Evolutionary conservation across 1,140 invertebrate genomes (phyloP).

Genomic region (Drosophila grimshawi): DNA sequence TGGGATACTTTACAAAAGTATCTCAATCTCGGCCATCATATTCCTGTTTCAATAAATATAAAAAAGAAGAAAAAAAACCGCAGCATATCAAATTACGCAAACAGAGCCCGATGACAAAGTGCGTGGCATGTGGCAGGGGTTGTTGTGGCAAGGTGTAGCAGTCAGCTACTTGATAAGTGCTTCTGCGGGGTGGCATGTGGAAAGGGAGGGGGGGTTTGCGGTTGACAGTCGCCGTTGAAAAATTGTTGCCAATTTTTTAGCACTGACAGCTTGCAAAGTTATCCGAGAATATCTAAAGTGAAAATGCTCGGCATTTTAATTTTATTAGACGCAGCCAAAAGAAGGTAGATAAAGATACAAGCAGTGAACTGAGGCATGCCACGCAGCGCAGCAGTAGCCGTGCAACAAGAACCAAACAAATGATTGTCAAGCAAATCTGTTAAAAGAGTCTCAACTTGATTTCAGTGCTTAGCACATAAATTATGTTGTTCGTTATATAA

Average conservation of each 20-base stretch:
- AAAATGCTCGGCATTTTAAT: slow-evolving; percentile 78
- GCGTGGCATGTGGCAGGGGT: slow-evolving; percentile 39
- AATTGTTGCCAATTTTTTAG: slow-evolving; percentile 82
- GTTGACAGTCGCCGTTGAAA: slow-evolving; percentile 75
- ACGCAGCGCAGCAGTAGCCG: slow-evolving; percentile 1
- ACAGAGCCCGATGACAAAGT: slow-evolving; percentile 69
- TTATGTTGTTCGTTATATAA: slow-evolving; percentile 1
- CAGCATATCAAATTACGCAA: slow-evolving; percentile 77
- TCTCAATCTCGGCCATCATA: slow-evolving; percentile 65
- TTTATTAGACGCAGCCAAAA: slow-evolving; percentile 51
- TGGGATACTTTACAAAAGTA: slow-evolving; percentile 21
- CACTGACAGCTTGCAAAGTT: slow-evolving; percentile 47
- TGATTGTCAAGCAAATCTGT: slow-evolving; percentile 31
- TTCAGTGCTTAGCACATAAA: slow-evolving; percentile 2
- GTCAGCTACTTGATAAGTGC: slow-evolving; percentile 70
- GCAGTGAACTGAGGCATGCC: background rate
- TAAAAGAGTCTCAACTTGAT: slow-evolving; percentile 8
- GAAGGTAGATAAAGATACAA: slow-evolving; percentile 35
- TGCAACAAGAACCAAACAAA: slow-evolving; percentile 45
- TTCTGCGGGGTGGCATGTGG: background rate
- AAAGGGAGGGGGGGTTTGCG: slow-evolving; percentile 38
- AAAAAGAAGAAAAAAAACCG: slow-evolving; percentile 67
- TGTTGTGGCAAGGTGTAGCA: slow-evolving; percentile 70
- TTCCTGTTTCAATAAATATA: slow-evolving; percentile 78
- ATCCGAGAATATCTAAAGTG: slow-evolving; percentile 58